Evolutionary conservation across 2,797 vertebrate species (phyloP), one percentile per base, ranked within the genome.

Genomic region (Antennarius maculatus): DNA sequence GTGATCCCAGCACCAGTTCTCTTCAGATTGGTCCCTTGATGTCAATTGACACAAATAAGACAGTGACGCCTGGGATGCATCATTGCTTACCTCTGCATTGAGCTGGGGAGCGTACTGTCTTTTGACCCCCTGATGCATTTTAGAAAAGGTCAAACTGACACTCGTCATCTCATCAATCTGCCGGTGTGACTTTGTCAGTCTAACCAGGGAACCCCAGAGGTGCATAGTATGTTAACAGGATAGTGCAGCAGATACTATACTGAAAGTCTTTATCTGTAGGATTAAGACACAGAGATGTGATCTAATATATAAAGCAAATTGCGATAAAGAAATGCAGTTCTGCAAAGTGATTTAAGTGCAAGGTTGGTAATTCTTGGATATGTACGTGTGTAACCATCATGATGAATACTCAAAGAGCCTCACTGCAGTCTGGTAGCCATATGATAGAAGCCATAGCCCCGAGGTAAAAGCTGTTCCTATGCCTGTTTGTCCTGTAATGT

Each of bases 121-220:
- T 91, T 85, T 91, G 90, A 94, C 91, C 91, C 83, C 80, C 79
- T 28, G 88, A 90, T 92, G 91, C 92, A 92, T 94, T 91, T 86
- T 71, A 83, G 91, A 93, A 94, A 94, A 94, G 93, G 93, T 94
- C 93, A 92, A 87, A 61, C 89, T 92, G 92, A 93, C 92, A 93
- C 85, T 87, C 71, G 76, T 89, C 87, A 80, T 91, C 86, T 91
- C 86, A 82, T 92, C 92, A 92, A 82, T 83, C 79, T 39, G 47
- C 65, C 39, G 76, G 77, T 87, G 81, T 29, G 71, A 89, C 83
- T 90, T 83, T 82, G 88, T 85, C 83, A 83, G 74, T 92, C 86
- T 86, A 86, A 65, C 67, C 45, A 39, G 74, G 86, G 77, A 88
- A 75, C 86, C 34, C 61, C 2, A 7, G 76, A 82, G 82, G 70